Evolutionary conservation across 2,888 invertebrate species (phyloP).

Genomic region (Megamerina dolium): DNA sequence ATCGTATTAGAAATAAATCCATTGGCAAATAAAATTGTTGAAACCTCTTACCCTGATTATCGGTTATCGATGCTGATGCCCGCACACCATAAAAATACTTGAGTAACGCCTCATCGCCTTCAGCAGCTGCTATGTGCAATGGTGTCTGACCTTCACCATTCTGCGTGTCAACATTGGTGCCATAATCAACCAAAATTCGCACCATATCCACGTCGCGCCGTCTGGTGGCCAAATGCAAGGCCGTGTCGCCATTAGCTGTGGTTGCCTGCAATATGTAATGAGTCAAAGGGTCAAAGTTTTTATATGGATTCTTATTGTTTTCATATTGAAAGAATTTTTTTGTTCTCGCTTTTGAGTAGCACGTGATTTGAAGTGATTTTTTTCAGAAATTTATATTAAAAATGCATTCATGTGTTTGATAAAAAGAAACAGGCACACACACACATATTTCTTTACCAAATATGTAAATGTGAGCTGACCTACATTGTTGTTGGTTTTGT

Average conservation of each 20-base stretch:
- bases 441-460: too few species aligned
- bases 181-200: constrained; percentile 85
- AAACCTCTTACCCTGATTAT: constrained; percentile 85
- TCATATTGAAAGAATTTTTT: too few species aligned
- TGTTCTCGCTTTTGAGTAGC: too few species aligned
- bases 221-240: constrained; percentile 90
- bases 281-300: not conserved
- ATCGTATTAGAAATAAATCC: not conserved
- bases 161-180: constrained; percentile 83
- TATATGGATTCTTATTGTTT: too few species aligned
- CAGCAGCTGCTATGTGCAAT: constrained; percentile 90
- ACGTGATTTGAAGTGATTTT: too few species aligned
- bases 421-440: too few species aligned
- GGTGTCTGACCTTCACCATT: constrained; percentile 94
- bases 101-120: constrained; percentile 89
- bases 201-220: constrained; percentile 90
- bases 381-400: too few species aligned
- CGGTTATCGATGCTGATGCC: constrained; percentile 89
- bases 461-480: too few species aligned
- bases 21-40: too few species aligned
- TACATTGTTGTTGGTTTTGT: too few species aligned
- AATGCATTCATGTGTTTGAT: too few species aligned
- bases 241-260: constrained; percentile 84
- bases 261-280: constrained; percentile 54
- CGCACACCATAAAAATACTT: constrained; percentile 93